phyloP scores from a whole-genome alignment of 2,888 invertebrate genomes.

The Craniophora ligustri region DNA sequence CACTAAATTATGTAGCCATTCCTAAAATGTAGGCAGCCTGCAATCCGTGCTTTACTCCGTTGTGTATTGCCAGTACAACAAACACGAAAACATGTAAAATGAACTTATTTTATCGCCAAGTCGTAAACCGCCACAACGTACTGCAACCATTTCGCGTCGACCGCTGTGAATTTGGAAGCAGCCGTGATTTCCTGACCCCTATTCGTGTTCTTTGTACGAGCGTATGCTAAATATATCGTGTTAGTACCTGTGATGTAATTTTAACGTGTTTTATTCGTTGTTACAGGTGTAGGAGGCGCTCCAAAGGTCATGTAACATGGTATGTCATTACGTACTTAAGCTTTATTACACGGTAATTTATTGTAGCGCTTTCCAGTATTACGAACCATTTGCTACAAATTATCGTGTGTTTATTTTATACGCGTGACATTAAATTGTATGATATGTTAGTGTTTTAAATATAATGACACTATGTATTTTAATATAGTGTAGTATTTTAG shows the following conservation, averaged over 20 bases:
- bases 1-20: slow-evolving; percentile 31
- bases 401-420: slow-evolving; percentile 39
- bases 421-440: slow-evolving; percentile 15
- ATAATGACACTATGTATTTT: too few relatives aligned
- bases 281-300: slow-evolving; percentile 74
- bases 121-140: slow-evolving; percentile 64
- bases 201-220: slow-evolving; percentile 41
- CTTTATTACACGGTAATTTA: slow-evolving; percentile 41
- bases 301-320: slow-evolving; percentile 59
- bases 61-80: slow-evolving; percentile 47
- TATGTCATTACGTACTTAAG: slow-evolving; percentile 50
- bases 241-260: slow-evolving; percentile 26
- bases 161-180: slow-evolving; percentile 50
- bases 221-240: slow-evolving; percentile 46
- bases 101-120: slow-evolving; percentile 64
- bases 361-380: slow-evolving; percentile 30
- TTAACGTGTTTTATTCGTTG: slow-evolving; percentile 46
- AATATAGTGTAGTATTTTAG: too few relatives aligned
- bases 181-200: slow-evolving; percentile 58
- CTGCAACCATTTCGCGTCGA: slow-evolving; percentile 44
- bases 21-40: slow-evolving; percentile 43
- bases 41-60: slow-evolving; percentile 28
- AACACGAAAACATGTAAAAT: slow-evolving; percentile 65
- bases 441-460: slow-evolving; percentile 19
- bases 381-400: slow-evolving; percentile 31